These are phyloP conservation scores for Diadophis punctatus DNA, from an alignment of 2,113 vertebrate genomes.

Conservation along the genomic window DNA sequence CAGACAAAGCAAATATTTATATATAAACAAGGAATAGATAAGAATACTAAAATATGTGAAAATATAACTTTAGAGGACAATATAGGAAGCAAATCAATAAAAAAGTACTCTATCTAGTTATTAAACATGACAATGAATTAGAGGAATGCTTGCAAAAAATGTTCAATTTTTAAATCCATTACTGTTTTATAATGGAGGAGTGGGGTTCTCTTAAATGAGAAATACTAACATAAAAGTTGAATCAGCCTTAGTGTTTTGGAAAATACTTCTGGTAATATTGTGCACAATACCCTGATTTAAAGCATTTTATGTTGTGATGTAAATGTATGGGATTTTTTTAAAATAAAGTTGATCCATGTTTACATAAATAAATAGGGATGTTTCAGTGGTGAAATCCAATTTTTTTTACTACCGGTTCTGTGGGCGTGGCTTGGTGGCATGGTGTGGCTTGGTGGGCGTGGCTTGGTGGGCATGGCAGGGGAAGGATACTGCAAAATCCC, in stretches of 20 bases:
- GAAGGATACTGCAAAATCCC: no score
- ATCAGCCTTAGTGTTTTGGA: background rate
- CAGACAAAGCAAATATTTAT: constrained; percentile 53
- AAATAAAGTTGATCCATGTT: background rate
- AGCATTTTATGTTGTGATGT: background rate
- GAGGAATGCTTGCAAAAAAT: background rate
- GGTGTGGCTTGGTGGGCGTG: no score
- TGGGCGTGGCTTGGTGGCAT: no score
- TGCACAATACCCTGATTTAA: background rate
- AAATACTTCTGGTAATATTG: background rate
- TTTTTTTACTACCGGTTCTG: no score
- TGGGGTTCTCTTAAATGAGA: background rate
- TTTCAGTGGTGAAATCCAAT: no score
- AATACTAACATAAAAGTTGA: background rate
- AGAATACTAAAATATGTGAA: background rate
- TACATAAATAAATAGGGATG: background rate
- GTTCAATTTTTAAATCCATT: background rate
- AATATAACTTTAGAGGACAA: background rate
- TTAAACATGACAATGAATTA: background rate
- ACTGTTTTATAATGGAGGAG: background rate
- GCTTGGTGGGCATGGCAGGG: no score
- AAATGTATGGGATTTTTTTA: background rate
- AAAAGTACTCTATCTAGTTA: background rate
- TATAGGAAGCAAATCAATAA: constrained; percentile 35
- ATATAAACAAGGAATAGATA: constrained; percentile 34